Evolutionary conservation across 1,140 invertebrate species (phyloP), one percentile per base, ranked within the genome.

Genomic region (Pseudoatta argentina): DNA sequence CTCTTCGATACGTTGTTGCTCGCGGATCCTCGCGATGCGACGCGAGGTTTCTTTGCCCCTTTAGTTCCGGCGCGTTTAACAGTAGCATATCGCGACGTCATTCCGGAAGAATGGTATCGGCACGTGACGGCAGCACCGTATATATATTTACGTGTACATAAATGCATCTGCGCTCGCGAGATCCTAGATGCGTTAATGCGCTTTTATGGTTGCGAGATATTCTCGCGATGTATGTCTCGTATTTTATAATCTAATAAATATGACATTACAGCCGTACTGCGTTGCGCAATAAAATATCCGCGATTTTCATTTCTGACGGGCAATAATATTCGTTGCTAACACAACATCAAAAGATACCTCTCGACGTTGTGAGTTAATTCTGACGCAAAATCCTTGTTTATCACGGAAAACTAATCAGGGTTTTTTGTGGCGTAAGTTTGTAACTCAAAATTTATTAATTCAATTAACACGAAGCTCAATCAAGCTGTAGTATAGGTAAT

Each of bases 51-150:
- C 86, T 87, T 85, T 76, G 79, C 64, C 63, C 51, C 61, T 85
- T 87, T 85, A 87, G 69, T 88, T 88, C 83, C 82, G 57, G 75
- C 83, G 71, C 75, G 75, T 86, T 86, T 86, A 85, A 63, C 77
- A 81, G 59, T 73, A 44, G 86, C 71, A 53, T 85, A 87, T 87
- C 66, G 71, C 79, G 53, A 69, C 71, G 81, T 61, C 55, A 85
- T 71, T 44, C 27, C 71, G 69, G 71, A 85, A 59, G 63, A 83
- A 69, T 71, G 55, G 24, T 63, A 83, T 72, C 78, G 78, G 86
- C 86, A 85, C 59, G 75, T 78, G 72, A 78, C 18, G 61, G 55
- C 55, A 57, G n/a, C 55, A 57, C 55, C 18, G n/a, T 21, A 57
- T 53, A 34, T 64, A 27, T 61, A 10, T 18, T 21, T 63, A 27